Base-by-base conservation (phyloP, 2,113 vertebrate species). In the Archocentrus centrarchus region DNA sequence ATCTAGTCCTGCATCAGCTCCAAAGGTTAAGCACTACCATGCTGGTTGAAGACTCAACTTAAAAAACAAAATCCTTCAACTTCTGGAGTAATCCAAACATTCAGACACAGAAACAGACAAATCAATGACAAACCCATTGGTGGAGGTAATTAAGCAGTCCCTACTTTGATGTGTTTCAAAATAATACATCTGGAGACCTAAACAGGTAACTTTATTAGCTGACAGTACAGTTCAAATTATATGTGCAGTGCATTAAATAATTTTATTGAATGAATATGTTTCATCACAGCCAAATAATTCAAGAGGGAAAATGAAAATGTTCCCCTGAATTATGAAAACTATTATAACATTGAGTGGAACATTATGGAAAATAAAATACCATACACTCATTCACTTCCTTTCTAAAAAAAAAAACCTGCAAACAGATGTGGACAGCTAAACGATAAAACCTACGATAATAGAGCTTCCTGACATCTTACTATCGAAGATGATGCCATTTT, bases 391-490 rank as follows among this genome's bases (percentile, higher is more conserved):
- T 55, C 11, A 44, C 27, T 15, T 81, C 58, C 17, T 50, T 60
- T 57, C 20, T 2, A 47, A 7, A 18, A 18, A 44, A 20, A 2
- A 18, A 44, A 20, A 2, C 17, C 13, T 53, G 30, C 58, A 75
- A 81, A 66, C 60, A 59, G 68, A 39, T 60, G 35, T 15, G 37
- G 5, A 75, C 18, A 18, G 20, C 41, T 27, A 37, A 66, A 81
- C 35, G 53, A 62, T 41, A 20, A 79, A 60, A 60, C 8, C 59
- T 22, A 30, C 11, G n/a, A 55, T 35, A 14, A 20, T n/a, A 32
- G 11, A 10, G 24, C 75, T 88, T 88, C 63, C 55, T 82, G 44
- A 44, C 47, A 41, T 27, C n/a, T 35, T 17, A 66, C 30, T 15
- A 11, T 68, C 15, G 0, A 64, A 15, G n/a, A 53, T 58, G 22